These are phyloP conservation scores for Ptyas mucosa DNA, from an alignment of 2,113 vertebrate species.

Conservation along the genomic window DNA sequence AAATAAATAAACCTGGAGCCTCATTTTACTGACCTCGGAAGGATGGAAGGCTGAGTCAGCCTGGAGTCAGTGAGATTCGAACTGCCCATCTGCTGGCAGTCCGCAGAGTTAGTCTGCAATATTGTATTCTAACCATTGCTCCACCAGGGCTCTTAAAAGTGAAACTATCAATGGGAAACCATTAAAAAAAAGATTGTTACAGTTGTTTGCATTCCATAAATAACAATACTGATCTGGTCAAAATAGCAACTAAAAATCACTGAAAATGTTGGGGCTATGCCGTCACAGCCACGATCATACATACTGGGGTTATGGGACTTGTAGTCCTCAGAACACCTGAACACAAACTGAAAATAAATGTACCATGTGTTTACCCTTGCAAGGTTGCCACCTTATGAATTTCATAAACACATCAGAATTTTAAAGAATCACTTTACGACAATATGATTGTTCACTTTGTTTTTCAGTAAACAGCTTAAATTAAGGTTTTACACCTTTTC, in stretches of 20 bases:
- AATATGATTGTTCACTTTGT: neutral
- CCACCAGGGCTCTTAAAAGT: neutral
- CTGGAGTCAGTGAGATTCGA: neutral
- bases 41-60: neutral
- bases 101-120: neutral
- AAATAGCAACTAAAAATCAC: neutral
- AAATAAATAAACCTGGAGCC: too few relatives aligned
- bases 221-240: neutral
- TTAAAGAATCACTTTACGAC: neutral
- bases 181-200: neutral
- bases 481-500: neutral
- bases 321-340: neutral
- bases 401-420: neutral
- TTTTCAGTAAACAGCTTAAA: neutral
- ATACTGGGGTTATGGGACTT: neutral
- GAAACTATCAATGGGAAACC: neutral
- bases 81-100: neutral
- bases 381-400: neutral
- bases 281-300: neutral
- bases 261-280: neutral
- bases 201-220: neutral
- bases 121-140: neutral
- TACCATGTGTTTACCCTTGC: neutral
- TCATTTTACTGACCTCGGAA: neutral
- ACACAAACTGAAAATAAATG: neutral